Percentiles rank a stretch among this genome's conserved stretches.
These are phyloP conservation scores for Percopsis transmontana DNA, from an alignment of 2,113 vertebrate genomes.

Conservation along the genomic window DNA sequence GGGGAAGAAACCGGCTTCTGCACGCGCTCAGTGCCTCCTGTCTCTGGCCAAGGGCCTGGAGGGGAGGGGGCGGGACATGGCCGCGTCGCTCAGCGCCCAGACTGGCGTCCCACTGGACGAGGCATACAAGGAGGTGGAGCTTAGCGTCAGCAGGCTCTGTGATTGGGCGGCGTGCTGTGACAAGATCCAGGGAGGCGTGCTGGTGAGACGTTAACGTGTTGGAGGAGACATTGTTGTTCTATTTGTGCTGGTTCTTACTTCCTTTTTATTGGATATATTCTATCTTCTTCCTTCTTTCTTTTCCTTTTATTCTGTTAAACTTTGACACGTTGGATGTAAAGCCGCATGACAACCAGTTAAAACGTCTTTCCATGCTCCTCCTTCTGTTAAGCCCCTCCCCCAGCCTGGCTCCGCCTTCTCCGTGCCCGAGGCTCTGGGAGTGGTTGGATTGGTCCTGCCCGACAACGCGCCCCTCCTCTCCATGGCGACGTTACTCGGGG, in stretches of 20 bases:
- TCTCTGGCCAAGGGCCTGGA: constrained; percentile 82
- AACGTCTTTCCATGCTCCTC: neutral
- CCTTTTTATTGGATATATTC: neutral
- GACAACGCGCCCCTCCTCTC: constrained; percentile 82
- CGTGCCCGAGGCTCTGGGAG: constrained; percentile 82
- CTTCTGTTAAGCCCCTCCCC: constrained; percentile 71
- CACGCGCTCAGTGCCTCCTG: constrained; percentile 79
- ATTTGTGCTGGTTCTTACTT: neutral
- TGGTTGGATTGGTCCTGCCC: constrained; percentile 85
- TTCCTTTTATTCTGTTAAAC: no score
- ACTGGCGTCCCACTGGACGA: constrained; percentile 58
- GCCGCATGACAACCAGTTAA: neutral
- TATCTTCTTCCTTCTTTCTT: no score
- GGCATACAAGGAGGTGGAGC: constrained; percentile 79
- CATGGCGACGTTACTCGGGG: constrained; percentile 83
- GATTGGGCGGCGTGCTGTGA: constrained; percentile 83
- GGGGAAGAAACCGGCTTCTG: constrained; percentile 74
- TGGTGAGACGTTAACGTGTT: constrained; percentile 65
- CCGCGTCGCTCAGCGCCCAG: constrained; percentile 58
- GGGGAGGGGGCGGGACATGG: constrained; percentile 66
- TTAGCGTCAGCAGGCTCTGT: constrained; percentile 77
- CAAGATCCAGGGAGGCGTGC: constrained; percentile 73
- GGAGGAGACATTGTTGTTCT: neutral
- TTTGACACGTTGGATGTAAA: no score
- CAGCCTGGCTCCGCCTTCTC: constrained; percentile 81